phyloP scores from a whole-genome alignment of 2,888 invertebrate species.

The Acronicta psi region DNA sequence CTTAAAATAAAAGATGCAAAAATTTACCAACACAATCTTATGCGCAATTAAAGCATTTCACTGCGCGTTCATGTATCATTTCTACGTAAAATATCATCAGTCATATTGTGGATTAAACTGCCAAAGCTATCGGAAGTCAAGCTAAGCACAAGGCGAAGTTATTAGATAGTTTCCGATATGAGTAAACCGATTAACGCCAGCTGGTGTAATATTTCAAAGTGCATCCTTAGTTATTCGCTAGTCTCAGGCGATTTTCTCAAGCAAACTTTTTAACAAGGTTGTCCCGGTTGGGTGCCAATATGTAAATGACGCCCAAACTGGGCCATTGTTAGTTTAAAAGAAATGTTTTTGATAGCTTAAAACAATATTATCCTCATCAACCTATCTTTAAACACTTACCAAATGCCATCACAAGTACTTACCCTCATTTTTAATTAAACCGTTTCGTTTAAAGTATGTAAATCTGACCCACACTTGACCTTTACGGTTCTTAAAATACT shows the following conservation, averaged over 20 bases:
- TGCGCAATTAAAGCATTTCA: background rate
- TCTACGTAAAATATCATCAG: background rate
- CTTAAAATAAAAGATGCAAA: too few species aligned
- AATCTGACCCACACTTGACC: slow-evolving; percentile 47
- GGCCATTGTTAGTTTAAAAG: background rate
- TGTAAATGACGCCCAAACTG: background rate
- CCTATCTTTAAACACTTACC: background rate
- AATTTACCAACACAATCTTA: too few species aligned
- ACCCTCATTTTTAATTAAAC: slow-evolving; percentile 40
- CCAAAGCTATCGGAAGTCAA: background rate
- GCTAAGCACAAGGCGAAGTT: background rate
- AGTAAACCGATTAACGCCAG: slow-evolving; percentile 16
- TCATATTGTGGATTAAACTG: background rate
- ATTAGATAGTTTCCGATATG: background rate
- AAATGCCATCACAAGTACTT: background rate
- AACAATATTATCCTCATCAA: background rate
- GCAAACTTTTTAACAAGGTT: slow-evolving; percentile 4
- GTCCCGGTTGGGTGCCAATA: background rate
- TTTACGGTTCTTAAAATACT: slow-evolving; percentile 53
- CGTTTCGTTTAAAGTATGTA: slow-evolving; percentile 32
- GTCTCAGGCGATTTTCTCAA: slow-evolving; percentile 13
- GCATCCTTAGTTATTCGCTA: slow-evolving; percentile 25
- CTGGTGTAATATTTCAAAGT: slow-evolving; percentile 34
- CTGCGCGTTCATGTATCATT: background rate
- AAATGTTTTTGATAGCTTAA: background rate